These are phyloP conservation scores for Formica exsecta DNA, from an alignment of 1,140 invertebrate species.

Conservation along the genomic window DNA sequence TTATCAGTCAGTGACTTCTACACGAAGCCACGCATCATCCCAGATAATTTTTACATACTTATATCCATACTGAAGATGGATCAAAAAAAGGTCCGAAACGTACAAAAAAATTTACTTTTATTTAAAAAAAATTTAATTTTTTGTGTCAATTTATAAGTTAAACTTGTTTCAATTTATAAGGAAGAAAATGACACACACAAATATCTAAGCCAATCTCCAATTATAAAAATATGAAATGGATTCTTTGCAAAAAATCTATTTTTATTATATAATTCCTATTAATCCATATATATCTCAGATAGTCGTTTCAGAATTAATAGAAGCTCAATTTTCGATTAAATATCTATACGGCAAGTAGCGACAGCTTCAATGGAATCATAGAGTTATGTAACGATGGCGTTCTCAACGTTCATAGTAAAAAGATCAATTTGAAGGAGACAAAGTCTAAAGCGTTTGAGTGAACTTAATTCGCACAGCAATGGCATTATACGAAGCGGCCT, in stretches of 20 bases:
- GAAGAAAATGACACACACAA: background rate
- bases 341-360: constrained; percentile 38
- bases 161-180: constrained; percentile 14
- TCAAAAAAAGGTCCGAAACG: too few relatives aligned
- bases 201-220: background rate
- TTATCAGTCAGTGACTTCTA: too few relatives aligned
- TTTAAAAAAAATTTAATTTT: constrained; percentile 11
- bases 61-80: too few relatives aligned
- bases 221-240: constrained; percentile 41
- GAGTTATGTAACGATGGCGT: constrained; percentile 31
- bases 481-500: constrained; percentile 27
- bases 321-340: constrained; percentile 22
- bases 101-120: background rate
- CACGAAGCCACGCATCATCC: too few relatives aligned
- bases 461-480: constrained; percentile 41
- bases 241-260: constrained; percentile 1
- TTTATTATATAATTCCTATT: constrained; percentile 4
- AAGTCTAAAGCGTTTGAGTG: constrained; percentile 34
- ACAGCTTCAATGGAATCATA: constrained; percentile 34
- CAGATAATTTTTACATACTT: too few relatives aligned
- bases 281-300: constrained; percentile 15
- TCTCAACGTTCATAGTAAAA: constrained; percentile 39
- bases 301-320: constrained; percentile 26
- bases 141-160: background rate
- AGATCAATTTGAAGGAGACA: constrained; percentile 42